A percentile compares a stretch with the other conserved stretches of the same genome.
Conservation (phyloP, 2,797 vertebrate genomes). For the Lagorchestes hirsutus region DNA sequence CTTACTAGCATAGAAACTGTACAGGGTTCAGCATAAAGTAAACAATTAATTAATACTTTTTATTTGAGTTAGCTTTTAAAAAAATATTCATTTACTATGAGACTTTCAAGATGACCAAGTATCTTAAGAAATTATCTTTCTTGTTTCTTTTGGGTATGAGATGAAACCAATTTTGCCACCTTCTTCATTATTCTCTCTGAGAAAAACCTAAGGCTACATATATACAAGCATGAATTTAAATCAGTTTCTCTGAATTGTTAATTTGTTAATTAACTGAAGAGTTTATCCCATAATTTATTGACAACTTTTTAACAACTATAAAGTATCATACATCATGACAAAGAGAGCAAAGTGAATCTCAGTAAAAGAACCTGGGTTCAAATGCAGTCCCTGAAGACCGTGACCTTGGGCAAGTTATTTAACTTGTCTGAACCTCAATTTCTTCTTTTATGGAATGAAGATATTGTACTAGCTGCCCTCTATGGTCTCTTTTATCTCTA, state of each 20-base stretch:
- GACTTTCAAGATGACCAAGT: neutral
- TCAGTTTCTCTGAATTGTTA: neutral
- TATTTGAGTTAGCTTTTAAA: neutral
- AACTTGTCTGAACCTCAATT: neutral
- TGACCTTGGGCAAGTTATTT: neutral
- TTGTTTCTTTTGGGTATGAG: neutral
- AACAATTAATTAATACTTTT: neutral
- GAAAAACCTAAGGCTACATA: neutral
- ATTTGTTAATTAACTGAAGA: neutral
- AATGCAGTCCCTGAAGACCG: neutral
- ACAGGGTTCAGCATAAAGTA: neutral
- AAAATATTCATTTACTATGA: too few species aligned
- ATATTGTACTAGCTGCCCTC: neutral
- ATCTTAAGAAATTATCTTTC: neutral
- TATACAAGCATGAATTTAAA: neutral
- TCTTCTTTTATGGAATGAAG: neutral
- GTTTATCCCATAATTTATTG: neutral
- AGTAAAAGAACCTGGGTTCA: neutral
- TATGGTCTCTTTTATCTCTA: neutral
- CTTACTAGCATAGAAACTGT: neutral
- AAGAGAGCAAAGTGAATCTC: neutral
- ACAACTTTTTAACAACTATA: neutral
- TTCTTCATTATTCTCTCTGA: neutral
- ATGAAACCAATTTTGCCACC: neutral
- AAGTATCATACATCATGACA: neutral